Percentiles rank a stretch among this genome's conserved stretches.
These are phyloP conservation scores for Halyomorpha halys DNA, from an alignment of 1,140 invertebrate genomes.

Conservation along the genomic window DNA sequence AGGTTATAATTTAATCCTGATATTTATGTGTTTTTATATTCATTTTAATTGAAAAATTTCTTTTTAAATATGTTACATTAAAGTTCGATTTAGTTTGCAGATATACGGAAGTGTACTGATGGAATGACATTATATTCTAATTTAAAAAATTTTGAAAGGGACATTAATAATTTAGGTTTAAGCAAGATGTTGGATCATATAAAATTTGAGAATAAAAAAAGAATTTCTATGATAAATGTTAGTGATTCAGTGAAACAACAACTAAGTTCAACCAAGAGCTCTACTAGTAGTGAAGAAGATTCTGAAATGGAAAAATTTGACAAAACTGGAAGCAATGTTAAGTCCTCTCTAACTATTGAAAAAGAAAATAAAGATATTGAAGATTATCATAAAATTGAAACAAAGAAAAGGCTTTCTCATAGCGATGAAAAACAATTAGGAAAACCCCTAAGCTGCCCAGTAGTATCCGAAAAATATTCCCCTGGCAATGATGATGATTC, in stretches of 20 bases:
- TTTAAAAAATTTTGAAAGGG: conserved; percentile 4
- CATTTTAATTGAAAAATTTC: too few relatives aligned
- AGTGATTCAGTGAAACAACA: not conserved
- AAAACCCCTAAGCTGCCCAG: too few relatives aligned
- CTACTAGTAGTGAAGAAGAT: not conserved
- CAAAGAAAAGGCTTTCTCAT: too few relatives aligned
- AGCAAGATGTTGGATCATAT: conserved; percentile 9
- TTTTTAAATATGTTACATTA: too few relatives aligned
- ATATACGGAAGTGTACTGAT: conserved; percentile 19
- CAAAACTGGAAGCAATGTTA: too few relatives aligned
- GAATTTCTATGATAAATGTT: not conserved
- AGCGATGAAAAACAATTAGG: too few relatives aligned
- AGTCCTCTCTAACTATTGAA: too few relatives aligned
- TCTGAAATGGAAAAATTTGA: too few relatives aligned
- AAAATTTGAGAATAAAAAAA: conserved; percentile 6
- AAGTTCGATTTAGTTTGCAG: conserved; percentile 19
- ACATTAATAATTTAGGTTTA: conserved; percentile 6
- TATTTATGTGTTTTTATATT: too few relatives aligned
- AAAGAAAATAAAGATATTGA: too few relatives aligned
- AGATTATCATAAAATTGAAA: too few relatives aligned
- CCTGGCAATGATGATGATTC: not conserved
- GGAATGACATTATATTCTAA: not conserved
- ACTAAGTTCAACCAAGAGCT: not conserved
- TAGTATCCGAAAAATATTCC: conserved; percentile 5
- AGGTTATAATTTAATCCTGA: too few relatives aligned